These are phyloP conservation scores for Lepidotrigona ventralis DNA, from an alignment of 1,140 invertebrate species.

Conservation along the genomic window DNA sequence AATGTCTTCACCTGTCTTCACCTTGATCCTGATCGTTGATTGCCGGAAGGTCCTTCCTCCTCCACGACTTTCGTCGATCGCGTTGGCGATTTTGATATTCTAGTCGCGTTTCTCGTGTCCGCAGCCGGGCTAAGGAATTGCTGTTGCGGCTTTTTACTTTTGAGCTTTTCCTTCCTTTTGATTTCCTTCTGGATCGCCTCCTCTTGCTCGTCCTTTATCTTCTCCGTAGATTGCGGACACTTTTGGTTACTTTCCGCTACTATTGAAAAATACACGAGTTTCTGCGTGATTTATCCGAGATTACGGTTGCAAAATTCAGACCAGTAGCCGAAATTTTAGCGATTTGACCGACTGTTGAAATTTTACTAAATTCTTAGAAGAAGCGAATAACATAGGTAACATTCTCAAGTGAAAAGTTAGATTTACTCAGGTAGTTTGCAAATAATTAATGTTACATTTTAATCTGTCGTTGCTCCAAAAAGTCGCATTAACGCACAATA, in stretches of 20 bases:
- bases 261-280: not conserved
- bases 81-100: not conserved
- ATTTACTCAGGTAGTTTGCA: too few species aligned
- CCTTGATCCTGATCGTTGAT: slow-evolving; percentile 30
- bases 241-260: not conserved
- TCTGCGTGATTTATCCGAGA: not conserved
- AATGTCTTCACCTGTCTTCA: slow-evolving; percentile 35
- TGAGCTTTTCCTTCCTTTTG: slow-evolving; percentile 12
- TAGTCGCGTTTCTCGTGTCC: not conserved
- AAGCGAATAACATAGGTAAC: too few species aligned
- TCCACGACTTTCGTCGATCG: not conserved
- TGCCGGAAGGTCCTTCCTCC: not conserved
- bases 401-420: too few species aligned
- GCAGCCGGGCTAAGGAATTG: slow-evolving; percentile 48
- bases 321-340: too few species aligned
- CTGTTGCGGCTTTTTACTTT: slow-evolving; percentile 52
- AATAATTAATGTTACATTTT: too few species aligned
- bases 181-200: slow-evolving; percentile 51
- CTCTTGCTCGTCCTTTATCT: slow-evolving; percentile 51
- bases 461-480: too few species aligned
- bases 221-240: slow-evolving; percentile 9
- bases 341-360: too few species aligned
- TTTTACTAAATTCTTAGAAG: too few species aligned
- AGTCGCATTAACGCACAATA: too few species aligned
- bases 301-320: not conserved